These are phyloP conservation scores for Drosophila bocqueti DNA, from an alignment of 1,140 invertebrate species.

Conservation along the genomic window DNA sequence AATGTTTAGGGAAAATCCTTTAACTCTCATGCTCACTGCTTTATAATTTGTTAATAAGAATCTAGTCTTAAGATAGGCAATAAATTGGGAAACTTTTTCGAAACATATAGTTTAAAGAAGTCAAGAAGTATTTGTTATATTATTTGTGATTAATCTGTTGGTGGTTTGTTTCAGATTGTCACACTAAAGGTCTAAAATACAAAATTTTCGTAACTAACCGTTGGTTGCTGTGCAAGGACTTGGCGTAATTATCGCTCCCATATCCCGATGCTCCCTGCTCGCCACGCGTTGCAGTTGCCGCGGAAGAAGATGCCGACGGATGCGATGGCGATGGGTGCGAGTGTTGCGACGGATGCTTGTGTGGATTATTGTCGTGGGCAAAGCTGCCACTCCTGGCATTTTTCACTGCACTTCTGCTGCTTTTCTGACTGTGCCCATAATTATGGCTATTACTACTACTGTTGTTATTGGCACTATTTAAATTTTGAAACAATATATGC, in stretches of 20 bases:
- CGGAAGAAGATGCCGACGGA: slow-evolving; percentile 36
- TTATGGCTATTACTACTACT: slow-evolving; percentile 59
- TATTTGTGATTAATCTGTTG: background rate
- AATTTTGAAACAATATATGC: slow-evolving; percentile 84
- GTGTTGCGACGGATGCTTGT: slow-evolving; percentile 49
- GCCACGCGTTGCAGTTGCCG: slow-evolving; percentile 22
- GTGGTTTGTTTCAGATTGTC: background rate
- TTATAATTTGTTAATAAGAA: too few relatives aligned
- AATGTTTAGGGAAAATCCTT: background rate
- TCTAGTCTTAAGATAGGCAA: background rate
- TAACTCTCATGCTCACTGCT: background rate
- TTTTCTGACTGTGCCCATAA: slow-evolving; percentile 22
- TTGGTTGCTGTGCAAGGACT: slow-evolving; percentile 58
- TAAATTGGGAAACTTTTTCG: background rate
- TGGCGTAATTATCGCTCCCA: slow-evolving; percentile 61
- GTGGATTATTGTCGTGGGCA: slow-evolving; percentile 64
- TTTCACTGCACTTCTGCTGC: slow-evolving; percentile 50
- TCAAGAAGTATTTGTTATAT: background rate
- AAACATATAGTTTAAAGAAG: background rate
- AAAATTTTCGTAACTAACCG: slow-evolving; percentile 56
- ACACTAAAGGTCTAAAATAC: too few relatives aligned
- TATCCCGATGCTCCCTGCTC: slow-evolving; percentile 47
- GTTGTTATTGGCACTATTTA: slow-evolving; percentile 70
- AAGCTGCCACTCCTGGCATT: slow-evolving; percentile 36
- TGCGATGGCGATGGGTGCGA: slow-evolving; percentile 21